Evolutionary conservation across 1,140 invertebrate genomes (phyloP).

Genomic region (Oreohelix idahoensis): DNA sequence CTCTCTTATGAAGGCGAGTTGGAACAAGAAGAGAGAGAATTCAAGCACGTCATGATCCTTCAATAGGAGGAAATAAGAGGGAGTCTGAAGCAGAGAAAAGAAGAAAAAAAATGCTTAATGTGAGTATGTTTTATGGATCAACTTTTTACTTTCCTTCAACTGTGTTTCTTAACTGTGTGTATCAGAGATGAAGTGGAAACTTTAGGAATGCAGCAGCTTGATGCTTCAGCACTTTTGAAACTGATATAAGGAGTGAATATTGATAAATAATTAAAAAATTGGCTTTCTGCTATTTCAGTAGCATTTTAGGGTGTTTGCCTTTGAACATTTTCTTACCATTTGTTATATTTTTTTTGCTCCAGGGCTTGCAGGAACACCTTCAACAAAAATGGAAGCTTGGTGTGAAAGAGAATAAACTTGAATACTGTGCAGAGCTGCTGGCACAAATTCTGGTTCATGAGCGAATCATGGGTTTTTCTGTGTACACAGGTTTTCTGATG

Average conservation of each 20-base stretch:
- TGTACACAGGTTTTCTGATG: constrained; percentile 32
- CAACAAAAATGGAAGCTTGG: constrained; percentile 2
- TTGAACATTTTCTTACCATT: too few species aligned
- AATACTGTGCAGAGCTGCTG: constrained; percentile 7
- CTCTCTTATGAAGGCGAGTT: neutral
- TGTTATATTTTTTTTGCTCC: too few species aligned
- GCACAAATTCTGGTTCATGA: constrained; percentile 37
- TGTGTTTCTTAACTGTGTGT: too few species aligned
- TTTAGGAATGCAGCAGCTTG: too few species aligned
- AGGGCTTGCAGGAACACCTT: neutral
- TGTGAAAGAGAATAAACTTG: constrained; percentile 23
- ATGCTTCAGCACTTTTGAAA: too few species aligned
- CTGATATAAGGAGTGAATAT: too few species aligned
- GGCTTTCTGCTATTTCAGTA: too few species aligned
- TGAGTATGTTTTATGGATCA: neutral
- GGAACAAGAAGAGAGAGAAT: constrained; percentile 37
- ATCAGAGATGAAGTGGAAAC: too few species aligned
- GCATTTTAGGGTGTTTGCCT: too few species aligned
- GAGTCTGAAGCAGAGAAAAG: constrained; percentile 8
- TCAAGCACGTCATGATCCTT: constrained; percentile 27
- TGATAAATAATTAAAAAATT: too few species aligned
- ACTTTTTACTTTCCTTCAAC: too few species aligned
- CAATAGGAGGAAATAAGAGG: neutral
- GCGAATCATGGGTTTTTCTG: constrained; percentile 34
- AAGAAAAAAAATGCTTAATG: neutral